phyloP scores from a whole-genome alignment of 2,797 vertebrate genomes.

The Knipowitschia caucasica region DNA sequence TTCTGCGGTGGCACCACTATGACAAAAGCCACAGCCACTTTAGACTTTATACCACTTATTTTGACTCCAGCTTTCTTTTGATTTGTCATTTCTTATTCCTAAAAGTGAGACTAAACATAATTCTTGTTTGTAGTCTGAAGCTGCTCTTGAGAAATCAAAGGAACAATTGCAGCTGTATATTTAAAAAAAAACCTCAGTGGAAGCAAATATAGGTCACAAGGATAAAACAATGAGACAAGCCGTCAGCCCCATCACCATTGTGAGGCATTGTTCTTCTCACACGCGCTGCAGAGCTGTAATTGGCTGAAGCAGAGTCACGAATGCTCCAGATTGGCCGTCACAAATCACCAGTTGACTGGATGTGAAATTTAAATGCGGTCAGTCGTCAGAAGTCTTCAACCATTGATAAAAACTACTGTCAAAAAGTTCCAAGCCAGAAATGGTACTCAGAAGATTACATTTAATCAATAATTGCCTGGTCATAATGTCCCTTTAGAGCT shows the following conservation, averaged over 20 bases:
- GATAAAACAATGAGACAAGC: slow-evolving; percentile 67
- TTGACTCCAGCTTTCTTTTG: neutral
- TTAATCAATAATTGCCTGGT: no score
- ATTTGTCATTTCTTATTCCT: neutral
- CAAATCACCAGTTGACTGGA: slow-evolving; percentile 39
- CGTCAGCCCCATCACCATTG: slow-evolving; percentile 35
- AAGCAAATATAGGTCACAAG: slow-evolving; percentile 67
- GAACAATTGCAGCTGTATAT: slow-evolving; percentile 24
- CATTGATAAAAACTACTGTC: neutral
- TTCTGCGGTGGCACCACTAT: slow-evolving; percentile 16
- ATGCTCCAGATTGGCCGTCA: slow-evolving; percentile 46
- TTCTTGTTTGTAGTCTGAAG: neutral
- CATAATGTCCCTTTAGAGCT: no score
- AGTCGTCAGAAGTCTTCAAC: neutral
- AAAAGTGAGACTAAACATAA: neutral
- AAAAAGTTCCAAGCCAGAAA: no score
- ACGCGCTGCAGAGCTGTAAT: slow-evolving; percentile 29
- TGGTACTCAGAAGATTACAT: no score
- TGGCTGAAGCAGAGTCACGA: slow-evolving; percentile 38
- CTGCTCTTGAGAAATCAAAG: slow-evolving; percentile 24
- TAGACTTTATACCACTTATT: slow-evolving; percentile 15
- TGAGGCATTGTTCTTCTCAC: slow-evolving; percentile 35
- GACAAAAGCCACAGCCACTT: slow-evolving; percentile 30
- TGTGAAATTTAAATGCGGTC: neutral
- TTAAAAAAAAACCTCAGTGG: slow-evolving; percentile 8